A percentile compares a stretch with the other conserved stretches of the same genome.
Evolutionary conservation across 1,140 invertebrate species (phyloP).

Genomic region (Drosophila watanabei): DNA sequence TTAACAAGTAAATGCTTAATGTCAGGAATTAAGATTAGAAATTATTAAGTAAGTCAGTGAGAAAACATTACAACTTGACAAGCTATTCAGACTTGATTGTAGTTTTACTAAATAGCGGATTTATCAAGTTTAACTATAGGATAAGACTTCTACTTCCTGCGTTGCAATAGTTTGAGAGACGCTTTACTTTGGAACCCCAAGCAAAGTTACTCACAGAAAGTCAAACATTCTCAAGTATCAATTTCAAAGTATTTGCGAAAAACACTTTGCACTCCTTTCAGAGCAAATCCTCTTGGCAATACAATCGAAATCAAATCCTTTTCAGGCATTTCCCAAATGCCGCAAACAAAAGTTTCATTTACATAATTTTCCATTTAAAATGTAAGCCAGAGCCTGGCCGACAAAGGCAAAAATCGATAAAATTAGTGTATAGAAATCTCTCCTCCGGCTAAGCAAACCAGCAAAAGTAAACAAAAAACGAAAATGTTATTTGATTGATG

Average conservation of each 20-base stretch:
- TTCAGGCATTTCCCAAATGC: constrained; percentile 30
- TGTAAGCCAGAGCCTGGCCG: constrained; percentile 39
- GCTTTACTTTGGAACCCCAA: not conserved
- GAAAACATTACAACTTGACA: not conserved
- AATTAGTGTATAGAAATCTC: constrained; percentile 62
- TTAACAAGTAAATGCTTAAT: not conserved
- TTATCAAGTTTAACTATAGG: not conserved
- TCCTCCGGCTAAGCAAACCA: constrained; percentile 53
- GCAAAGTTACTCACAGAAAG: not conserved
- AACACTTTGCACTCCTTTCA: not conserved
- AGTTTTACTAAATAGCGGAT: not conserved
- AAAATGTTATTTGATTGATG: constrained; percentile 76
- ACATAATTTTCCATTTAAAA: constrained; percentile 77
- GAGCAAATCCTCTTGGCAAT: constrained; percentile 45
- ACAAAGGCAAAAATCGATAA: constrained; percentile 71
- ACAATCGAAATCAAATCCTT: constrained; percentile 30
- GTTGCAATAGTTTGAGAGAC: not conserved
- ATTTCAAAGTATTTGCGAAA: constrained; percentile 17
- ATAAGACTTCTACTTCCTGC: too few relatives aligned
- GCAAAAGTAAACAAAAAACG: constrained; percentile 68
- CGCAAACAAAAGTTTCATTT: constrained; percentile 72
- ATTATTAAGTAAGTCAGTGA: not conserved
- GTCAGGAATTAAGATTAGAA: not conserved
- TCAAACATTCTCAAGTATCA: constrained; percentile 7
- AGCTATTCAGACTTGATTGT: not conserved